A percentile compares a stretch with the other conserved stretches of the same genome.
Evolutionary conservation across 2,113 vertebrate genomes (phyloP).

Genomic region (Danionella cerebrum): DNA sequence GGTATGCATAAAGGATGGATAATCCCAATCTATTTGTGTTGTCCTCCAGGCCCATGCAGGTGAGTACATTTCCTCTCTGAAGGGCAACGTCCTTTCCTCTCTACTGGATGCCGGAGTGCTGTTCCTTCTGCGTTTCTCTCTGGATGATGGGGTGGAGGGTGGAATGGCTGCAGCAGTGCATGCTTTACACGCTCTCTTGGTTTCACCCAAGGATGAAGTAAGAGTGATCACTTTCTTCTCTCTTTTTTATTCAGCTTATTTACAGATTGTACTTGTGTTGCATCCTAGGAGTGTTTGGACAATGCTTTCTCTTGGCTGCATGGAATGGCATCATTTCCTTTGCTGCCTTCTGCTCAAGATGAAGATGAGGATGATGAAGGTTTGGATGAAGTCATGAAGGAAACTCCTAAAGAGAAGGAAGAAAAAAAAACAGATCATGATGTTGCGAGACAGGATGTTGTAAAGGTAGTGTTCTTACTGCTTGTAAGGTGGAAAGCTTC

Average conservation of each 20-base stretch:
- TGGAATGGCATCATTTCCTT: constrained; percentile 73
- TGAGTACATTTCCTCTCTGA: constrained; percentile 68
- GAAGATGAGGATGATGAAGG: constrained; percentile 69
- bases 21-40: background rate
- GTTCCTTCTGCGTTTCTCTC: constrained; percentile 84
- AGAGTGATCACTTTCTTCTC: background rate
- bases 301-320: constrained; percentile 82
- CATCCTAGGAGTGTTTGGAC: constrained; percentile 78
- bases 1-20: no score
- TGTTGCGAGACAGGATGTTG: constrained; percentile 75
- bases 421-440: constrained; percentile 75
- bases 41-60: constrained; percentile 55
- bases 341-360: constrained; percentile 71
- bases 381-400: constrained; percentile 59
- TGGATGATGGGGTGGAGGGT: constrained; percentile 83
- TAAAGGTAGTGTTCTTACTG: constrained; percentile 70
- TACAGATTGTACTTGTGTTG: background rate
- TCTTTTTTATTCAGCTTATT: no score
- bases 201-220: constrained; percentile 84
- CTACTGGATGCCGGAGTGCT: constrained; percentile 91
- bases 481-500: no score
- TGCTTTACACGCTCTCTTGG: constrained; percentile 75
- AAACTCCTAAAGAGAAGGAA: constrained; percentile 67
- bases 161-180: constrained; percentile 77
- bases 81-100: constrained; percentile 69